Conservation (phyloP, 64 coral and sea anemone species). For the Astreopora myriophthalma region DNA sequence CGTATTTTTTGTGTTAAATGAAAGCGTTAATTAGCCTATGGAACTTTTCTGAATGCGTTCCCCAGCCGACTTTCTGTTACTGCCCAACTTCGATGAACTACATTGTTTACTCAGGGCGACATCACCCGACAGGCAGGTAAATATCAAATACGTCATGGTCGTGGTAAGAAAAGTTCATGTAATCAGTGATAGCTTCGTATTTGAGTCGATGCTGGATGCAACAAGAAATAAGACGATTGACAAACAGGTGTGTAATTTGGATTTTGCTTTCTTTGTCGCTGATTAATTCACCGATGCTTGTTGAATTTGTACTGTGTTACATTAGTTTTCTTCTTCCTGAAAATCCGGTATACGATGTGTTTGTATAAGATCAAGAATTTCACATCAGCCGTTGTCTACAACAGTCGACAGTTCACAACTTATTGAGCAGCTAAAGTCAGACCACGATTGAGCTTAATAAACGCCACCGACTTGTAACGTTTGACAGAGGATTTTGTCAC, state of each 20-base stretch:
- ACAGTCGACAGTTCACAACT: neutral
- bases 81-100: neutral
- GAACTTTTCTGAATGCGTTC: slow-evolving; percentile 10
- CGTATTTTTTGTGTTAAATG: neutral
- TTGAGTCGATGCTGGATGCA: neutral
- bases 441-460: neutral
- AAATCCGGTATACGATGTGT: neutral
- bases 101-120: neutral
- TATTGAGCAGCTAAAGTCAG: too few species aligned
- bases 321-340: neutral
- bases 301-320: neutral
- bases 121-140: neutral
- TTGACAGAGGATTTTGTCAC: neutral
- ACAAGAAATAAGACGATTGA: neutral
- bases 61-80: neutral
- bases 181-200: neutral
- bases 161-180: neutral
- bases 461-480: neutral
- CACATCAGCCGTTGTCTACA: neutral
- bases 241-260: neutral
- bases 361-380: neutral
- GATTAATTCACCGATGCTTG: neutral
- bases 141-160: neutral
- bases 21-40: neutral
- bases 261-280: neutral